These are phyloP conservation scores for Nemoura dubitans DNA, from an alignment of 2,888 invertebrate species.

Conservation along the genomic window DNA sequence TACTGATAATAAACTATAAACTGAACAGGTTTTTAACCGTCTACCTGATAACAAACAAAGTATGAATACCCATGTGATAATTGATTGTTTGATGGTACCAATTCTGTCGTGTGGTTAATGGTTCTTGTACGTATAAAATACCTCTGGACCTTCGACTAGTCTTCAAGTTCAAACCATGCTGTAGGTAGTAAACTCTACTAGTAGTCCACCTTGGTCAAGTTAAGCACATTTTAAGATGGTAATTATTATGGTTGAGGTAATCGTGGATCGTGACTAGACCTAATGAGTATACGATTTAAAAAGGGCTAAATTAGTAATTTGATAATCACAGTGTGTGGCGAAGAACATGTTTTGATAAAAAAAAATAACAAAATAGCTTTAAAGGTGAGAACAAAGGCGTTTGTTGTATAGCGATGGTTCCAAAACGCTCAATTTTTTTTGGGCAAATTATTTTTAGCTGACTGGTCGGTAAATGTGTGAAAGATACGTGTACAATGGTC, in stretches of 20 bases:
- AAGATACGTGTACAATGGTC: neutral
- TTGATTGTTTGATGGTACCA: neutral
- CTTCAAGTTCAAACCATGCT: neutral
- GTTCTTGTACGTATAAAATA: neutral
- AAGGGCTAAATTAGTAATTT: neutral
- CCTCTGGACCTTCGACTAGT: neutral
- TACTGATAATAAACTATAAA: neutral
- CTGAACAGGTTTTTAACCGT: no score
- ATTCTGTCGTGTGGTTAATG: neutral
- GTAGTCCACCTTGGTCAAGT: neutral
- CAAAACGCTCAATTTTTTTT: neutral
- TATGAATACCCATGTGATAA: neutral
- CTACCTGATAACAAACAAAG: neutral
- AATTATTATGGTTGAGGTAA: neutral
- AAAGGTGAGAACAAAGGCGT: neutral
- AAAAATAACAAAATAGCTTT: neutral
- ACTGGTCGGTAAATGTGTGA: neutral
- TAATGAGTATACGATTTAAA: neutral
- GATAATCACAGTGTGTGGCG: slow-evolving; percentile 4
- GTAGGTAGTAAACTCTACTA: neutral
- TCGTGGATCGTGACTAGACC: neutral
- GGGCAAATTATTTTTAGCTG: neutral
- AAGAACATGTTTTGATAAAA: neutral
- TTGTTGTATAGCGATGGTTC: neutral
- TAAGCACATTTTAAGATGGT: neutral